phyloP scores from a whole-genome alignment of 2,797 vertebrate species.

The Microctenopoma lineatum region DNA sequence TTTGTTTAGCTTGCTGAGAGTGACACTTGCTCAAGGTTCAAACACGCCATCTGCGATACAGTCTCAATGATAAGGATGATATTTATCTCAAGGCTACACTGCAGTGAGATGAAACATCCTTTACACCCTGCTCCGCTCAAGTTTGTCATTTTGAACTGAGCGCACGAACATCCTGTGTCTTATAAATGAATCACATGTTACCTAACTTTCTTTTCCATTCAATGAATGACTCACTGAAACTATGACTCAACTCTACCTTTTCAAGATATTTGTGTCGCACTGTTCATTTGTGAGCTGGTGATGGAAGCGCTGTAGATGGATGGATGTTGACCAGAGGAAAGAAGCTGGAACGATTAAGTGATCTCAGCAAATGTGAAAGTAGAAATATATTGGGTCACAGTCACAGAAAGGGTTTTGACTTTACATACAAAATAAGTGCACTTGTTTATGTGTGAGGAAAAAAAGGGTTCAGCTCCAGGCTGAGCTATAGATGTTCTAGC shows the following conservation, averaged over 20 bases:
- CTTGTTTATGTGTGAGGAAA: not conserved
- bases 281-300: conserved; percentile 5
- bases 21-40: not conserved
- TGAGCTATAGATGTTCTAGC: conserved; percentile 25
- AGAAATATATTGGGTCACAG: not conserved
- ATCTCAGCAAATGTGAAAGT: no score
- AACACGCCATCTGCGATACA: not conserved
- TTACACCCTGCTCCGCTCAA: not conserved
- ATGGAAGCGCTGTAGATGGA: conserved; percentile 5
- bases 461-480: conserved; percentile 10
- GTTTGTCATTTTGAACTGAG: not conserved
- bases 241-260: not conserved
- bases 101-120: no score
- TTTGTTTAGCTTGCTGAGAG: not conserved
- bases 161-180: not conserved
- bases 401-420: not conserved
- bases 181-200: not conserved
- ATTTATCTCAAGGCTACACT: conserved; percentile 6
- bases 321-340: conserved; percentile 2
- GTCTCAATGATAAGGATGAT: not conserved
- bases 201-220: no score
- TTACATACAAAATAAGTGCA: not conserved
- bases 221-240: not conserved
- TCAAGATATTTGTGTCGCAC: not conserved
- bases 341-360: not conserved